Evolutionary conservation across 2,113 vertebrate genomes (phyloP).

Genomic region (Sphaerodactylus townsendi): DNA sequence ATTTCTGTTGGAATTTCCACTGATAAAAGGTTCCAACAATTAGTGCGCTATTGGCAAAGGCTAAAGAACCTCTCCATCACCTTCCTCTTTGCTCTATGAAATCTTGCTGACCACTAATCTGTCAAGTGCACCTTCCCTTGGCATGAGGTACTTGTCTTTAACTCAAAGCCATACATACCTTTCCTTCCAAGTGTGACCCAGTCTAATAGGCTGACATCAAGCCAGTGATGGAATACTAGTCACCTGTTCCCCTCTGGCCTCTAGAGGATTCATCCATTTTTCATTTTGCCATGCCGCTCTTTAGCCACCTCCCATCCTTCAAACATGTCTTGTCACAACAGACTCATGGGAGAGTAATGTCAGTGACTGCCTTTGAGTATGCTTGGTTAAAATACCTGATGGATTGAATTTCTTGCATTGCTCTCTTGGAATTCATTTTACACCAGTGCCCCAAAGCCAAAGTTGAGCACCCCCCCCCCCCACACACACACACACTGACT

Average conservation of each 20-base stretch:
- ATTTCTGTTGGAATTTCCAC: not conserved
- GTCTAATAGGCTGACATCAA: conserved; percentile 8
- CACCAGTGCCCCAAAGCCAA: conserved; percentile 7
- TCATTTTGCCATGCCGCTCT: not conserved
- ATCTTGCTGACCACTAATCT: not conserved
- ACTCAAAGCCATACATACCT: conserved; percentile 1
- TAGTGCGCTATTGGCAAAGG: not conserved
- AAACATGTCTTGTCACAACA: not conserved
- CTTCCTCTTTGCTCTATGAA: too few relatives aligned
- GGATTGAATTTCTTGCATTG: not conserved
- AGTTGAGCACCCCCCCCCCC: conserved; percentile 27
- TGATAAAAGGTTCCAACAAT: not conserved
- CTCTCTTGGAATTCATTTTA: conserved; percentile 5
- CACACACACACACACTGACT: too few relatives aligned
- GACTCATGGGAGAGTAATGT: fast-evolving
- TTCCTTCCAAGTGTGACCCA: not conserved
- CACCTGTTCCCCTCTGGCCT: not conserved
- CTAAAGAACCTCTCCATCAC: not conserved
- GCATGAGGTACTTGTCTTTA: not conserved
- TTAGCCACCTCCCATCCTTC: conserved; percentile 19
- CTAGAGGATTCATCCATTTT: conserved; percentile 13
- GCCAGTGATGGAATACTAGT: conserved; percentile 21
- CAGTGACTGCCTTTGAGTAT: not conserved
- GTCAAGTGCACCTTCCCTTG: not conserved
- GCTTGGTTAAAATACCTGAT: not conserved